Evolutionary conservation across 2,113 vertebrate species (phyloP).

Genomic region (Lynx canadensis): DNA sequence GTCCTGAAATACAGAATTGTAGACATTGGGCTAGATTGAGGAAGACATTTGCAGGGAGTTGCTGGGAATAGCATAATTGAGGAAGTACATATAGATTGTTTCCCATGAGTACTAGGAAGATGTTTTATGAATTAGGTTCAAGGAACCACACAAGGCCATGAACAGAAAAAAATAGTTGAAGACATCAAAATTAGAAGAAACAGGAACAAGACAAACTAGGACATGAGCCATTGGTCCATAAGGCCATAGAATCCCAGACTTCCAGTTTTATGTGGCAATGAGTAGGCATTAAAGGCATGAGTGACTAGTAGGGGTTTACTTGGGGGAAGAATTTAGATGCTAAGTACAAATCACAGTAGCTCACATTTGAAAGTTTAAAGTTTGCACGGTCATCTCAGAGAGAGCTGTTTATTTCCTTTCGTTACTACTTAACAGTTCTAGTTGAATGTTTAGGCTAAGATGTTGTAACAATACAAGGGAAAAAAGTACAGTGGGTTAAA

Average conservation of each 20-base stretch:
- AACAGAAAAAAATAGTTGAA: background rate
- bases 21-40: background rate
- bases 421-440: background rate
- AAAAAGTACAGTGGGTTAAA: background rate
- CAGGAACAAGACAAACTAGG: background rate
- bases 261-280: background rate
- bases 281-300: background rate
- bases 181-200: background rate
- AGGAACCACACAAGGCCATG: background rate
- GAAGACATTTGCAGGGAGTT: background rate
- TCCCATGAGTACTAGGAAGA: background rate
- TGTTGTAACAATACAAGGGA: background rate
- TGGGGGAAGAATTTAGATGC: background rate
- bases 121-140: background rate
- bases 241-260: background rate
- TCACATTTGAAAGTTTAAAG: background rate
- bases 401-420: background rate
- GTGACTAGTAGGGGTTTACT: background rate
- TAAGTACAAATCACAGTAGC: background rate
- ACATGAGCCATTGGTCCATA: background rate
- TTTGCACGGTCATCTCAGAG: background rate
- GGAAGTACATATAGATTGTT: background rate
- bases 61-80: background rate
- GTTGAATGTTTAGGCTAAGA: background rate
- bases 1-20: background rate